These are phyloP conservation scores for Cynoglossus semilaevis DNA, from an alignment of 2,113 vertebrate species.

Conservation along the genomic window DNA sequence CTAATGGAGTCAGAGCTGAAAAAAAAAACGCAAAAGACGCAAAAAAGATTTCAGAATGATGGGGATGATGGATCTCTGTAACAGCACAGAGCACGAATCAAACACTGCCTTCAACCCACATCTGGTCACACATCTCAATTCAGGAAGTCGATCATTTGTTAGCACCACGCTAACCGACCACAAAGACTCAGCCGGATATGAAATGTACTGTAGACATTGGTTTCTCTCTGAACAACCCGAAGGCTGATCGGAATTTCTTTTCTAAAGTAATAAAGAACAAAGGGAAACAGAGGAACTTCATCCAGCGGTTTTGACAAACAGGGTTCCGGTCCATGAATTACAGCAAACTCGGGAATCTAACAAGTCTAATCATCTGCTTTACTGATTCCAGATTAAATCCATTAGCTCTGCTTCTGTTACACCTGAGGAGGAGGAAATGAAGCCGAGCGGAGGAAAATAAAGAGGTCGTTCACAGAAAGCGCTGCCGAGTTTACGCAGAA, in stretches of 20 bases:
- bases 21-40: too few relatives aligned
- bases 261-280: background rate
- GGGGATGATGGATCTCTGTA: too few relatives aligned
- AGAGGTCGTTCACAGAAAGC: conserved; percentile 33
- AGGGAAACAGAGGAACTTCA: conserved; percentile 3
- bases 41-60: too few relatives aligned
- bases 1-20: conserved; percentile 47
- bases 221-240: too few relatives aligned
- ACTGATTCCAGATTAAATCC: conserved; percentile 57
- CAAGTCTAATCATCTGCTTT: conserved; percentile 47
- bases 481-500: conserved; percentile 18
- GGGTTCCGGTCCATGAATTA: conserved; percentile 27
- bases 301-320: conserved; percentile 36
- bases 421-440: conserved; percentile 35
- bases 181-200: too few relatives aligned
- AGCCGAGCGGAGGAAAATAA: conserved; percentile 12
- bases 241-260: too few relatives aligned
- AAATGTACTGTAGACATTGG: too few relatives aligned
- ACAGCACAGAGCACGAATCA: too few relatives aligned
- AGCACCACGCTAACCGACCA: too few relatives aligned
- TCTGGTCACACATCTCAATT: too few relatives aligned
- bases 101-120: too few relatives aligned
- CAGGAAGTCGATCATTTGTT: too few relatives aligned
- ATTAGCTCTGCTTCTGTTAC: conserved; percentile 43
- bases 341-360: conserved; percentile 43